phyloP scores from a whole-genome alignment of 2,113 vertebrate species.

The Pipra filicauda region DNA sequence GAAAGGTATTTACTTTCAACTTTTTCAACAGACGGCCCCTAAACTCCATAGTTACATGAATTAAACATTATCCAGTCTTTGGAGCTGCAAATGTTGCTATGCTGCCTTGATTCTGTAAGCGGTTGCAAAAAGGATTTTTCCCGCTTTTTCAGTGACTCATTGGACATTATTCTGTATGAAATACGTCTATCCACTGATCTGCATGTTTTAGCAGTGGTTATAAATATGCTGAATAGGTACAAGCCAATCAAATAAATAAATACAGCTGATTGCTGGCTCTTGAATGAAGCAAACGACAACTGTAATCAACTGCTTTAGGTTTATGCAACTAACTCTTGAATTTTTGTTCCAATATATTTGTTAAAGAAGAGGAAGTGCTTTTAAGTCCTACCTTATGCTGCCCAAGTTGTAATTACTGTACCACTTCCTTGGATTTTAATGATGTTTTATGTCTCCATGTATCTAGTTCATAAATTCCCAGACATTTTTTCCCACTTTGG shows the following conservation, averaged over 20 bases:
- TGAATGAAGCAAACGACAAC: not conserved
- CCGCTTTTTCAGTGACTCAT: not conserved
- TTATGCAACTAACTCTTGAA: not conserved
- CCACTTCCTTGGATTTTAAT: not conserved
- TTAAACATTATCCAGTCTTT: not conserved
- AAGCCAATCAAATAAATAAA: constrained; percentile 5
- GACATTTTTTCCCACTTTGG: not conserved
- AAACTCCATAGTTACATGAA: not conserved
- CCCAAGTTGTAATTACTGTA: not conserved
- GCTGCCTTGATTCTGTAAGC: not conserved
- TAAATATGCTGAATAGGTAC: not conserved
- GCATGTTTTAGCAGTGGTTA: not conserved
- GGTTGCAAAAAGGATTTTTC: not conserved
- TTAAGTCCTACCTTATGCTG: not conserved
- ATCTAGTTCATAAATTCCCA: constrained; percentile 38
- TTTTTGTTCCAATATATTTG: not conserved
- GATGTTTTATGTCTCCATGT: not conserved
- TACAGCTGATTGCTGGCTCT: not conserved
- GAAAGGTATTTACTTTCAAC: constrained; percentile 10
- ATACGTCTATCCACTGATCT: not conserved
- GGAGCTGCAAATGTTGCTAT: not conserved
- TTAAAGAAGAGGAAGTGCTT: not conserved
- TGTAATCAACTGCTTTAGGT: not conserved
- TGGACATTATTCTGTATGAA: not conserved
- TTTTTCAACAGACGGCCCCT: not conserved